Conservation (phyloP, 2,797 vertebrate species). For the Poeciliopsis paucimaculata region DNA sequence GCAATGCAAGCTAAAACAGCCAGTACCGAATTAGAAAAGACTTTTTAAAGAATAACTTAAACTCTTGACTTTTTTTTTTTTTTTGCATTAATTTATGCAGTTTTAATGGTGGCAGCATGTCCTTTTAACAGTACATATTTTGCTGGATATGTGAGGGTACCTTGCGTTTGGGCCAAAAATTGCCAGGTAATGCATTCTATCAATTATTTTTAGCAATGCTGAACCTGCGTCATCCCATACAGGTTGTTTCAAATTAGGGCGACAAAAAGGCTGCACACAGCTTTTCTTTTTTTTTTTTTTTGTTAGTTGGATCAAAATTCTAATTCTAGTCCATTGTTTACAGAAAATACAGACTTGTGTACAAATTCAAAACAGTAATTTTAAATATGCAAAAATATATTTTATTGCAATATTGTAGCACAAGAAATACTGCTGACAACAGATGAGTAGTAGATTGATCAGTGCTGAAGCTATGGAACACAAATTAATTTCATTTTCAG, state of each 20-base stretch:
- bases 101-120: background rate
- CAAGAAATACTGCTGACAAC: conserved; percentile 76
- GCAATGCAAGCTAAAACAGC: no score
- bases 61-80: no score
- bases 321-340: background rate
- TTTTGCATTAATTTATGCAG: background rate
- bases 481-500: conserved; percentile 49
- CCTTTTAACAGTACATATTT: no score
- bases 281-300: background rate
- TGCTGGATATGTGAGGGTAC: no score
- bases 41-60: background rate
- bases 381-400: conserved; percentile 93
- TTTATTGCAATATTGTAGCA: conserved; percentile 94
- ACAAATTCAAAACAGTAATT: background rate
- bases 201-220: background rate
- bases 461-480: conserved; percentile 64
- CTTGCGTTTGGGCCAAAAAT: no score
- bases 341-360: background rate
- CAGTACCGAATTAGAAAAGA: background rate
- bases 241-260: background rate
- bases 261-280: background rate
- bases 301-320: background rate
- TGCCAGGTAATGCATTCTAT: background rate
- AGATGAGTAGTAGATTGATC: conserved; percentile 53
- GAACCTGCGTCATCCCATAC: background rate